Evolutionary conservation across 2,113 vertebrate species (phyloP), one percentile per base, ranked within the genome.

Genomic region (Hemichromis elongatus): DNA sequence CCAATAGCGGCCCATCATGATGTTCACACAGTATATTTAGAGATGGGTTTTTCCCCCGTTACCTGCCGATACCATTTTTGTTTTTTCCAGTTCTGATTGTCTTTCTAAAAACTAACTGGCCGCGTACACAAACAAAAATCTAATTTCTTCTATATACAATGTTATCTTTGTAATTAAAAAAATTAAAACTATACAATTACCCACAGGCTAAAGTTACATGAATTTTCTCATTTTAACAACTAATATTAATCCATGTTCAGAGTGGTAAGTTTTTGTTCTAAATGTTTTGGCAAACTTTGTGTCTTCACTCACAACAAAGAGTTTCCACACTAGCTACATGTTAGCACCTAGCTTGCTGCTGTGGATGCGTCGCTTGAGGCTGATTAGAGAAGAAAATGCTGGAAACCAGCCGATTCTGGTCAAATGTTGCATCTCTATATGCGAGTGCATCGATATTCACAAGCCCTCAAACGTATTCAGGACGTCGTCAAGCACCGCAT

Each of bases 11-110:
- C 61, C 61, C 6, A 21, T 66, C 61, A 14, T 63, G 33, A 63
- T 63, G 59, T 63, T 37, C 33, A 37, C 33, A 37, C 59, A 63
- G 10, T 63, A n/a, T 63, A 63, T 61, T 12, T 37, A 10, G 19
- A 21, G 30, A 63, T 37, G 33, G 0, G 3, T 37, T 13, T 63
- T 63, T 63, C 37, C 12, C 33, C 10, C 3, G 6, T 63, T 35
- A 0, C 33, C n/a, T 37, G 6, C 18, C 4, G 30, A 37, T 37
- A 63, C 30, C 3, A n/a, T 37, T 37, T 37, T 37, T n/a, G n/a
- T n/a, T 52, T 33, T 5, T 16, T 0, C 59, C 33, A 37, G 4
- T 21, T 66, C 33, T 13, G 61, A 66, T 40, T 66, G 33, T 66
- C 61, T 66, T 66, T 66, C 33, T 66, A 66, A 66, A 6, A 66